A percentile compares a stretch with the other conserved stretches of the same genome.
phyloP scores from a whole-genome alignment of 2,113 vertebrate genomes.

The Callipepla squamata region DNA sequence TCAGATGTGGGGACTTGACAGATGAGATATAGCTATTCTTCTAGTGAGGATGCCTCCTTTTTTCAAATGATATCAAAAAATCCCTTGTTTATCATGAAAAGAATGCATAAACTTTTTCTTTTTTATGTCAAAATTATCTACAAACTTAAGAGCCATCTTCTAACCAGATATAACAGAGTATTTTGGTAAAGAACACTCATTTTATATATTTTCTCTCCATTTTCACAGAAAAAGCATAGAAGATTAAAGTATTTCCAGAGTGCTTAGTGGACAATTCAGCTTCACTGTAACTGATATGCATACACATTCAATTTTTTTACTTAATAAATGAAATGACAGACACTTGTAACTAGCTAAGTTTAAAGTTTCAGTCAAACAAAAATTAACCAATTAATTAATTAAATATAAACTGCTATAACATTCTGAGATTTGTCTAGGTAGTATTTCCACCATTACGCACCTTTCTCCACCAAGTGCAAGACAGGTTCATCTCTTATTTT shows the following conservation, averaged over 20 bases:
- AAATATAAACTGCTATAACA: neutral
- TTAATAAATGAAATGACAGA: neutral
- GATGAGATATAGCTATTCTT: neutral
- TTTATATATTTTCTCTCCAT: neutral
- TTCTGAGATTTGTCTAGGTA: neutral
- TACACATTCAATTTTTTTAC: neutral
- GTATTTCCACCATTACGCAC: neutral
- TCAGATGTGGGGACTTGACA: neutral
- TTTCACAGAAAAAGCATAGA: neutral
- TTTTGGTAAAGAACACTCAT: neutral
- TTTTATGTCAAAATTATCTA: neutral
- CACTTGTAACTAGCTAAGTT: neutral
- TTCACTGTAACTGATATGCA: neutral
- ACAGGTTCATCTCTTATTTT: neutral
- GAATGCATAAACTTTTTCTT: neutral
- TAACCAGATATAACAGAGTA: neutral
- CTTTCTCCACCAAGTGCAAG: neutral
- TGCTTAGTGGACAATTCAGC: neutral
- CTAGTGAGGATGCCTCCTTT: neutral
- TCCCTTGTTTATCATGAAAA: neutral
- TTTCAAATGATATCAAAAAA: neutral
- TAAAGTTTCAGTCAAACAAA: neutral
- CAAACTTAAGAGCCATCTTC: neutral
- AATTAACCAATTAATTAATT: neutral
- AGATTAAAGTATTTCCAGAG: neutral